Conservation (phyloP, 2,797 vertebrate species). For the Australoheros facetus region DNA sequence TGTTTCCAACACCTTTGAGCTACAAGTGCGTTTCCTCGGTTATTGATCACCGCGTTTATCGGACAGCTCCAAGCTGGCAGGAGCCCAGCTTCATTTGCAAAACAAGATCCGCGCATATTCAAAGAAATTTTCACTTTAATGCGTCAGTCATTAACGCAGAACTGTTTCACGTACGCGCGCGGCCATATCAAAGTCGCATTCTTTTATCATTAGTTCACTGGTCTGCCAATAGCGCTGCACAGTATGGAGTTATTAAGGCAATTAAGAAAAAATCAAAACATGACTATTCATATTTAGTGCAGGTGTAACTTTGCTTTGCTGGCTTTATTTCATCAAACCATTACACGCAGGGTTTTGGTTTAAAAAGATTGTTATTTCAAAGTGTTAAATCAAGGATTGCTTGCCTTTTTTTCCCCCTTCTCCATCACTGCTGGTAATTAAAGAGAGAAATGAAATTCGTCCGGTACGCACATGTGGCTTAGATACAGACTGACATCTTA, state of each 20-base stretch:
- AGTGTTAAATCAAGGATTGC: conserved; percentile 9
- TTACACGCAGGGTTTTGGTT: background rate
- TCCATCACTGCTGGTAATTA: conserved; percentile 1
- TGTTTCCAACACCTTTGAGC: background rate
- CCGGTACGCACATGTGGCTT: background rate
- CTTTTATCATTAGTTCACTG: background rate
- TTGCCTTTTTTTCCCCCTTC: background rate
- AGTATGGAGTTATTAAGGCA: background rate
- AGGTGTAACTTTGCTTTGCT: background rate
- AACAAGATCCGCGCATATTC: conserved; percentile 4
- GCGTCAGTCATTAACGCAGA: background rate
- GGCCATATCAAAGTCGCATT: background rate
- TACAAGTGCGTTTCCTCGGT: conserved; percentile 5
- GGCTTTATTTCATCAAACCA: background rate
- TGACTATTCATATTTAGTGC: background rate
- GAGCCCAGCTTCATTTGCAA: conserved; percentile 8
- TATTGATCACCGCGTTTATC: conserved; percentile 1
- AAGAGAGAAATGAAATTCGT: background rate
- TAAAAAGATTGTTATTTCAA: conserved; percentile 3
- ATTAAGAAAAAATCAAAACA: conserved; percentile 3
- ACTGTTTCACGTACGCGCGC: background rate
- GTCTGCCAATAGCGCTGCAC: background rate
- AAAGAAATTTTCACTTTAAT: conserved; percentile 4
- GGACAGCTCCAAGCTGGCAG: conserved; percentile 13
- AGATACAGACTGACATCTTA: conserved; percentile 32